These are phyloP conservation scores for Pantherophis guttatus DNA, from an alignment of 2,113 vertebrate genomes.

Conservation along the genomic window DNA sequence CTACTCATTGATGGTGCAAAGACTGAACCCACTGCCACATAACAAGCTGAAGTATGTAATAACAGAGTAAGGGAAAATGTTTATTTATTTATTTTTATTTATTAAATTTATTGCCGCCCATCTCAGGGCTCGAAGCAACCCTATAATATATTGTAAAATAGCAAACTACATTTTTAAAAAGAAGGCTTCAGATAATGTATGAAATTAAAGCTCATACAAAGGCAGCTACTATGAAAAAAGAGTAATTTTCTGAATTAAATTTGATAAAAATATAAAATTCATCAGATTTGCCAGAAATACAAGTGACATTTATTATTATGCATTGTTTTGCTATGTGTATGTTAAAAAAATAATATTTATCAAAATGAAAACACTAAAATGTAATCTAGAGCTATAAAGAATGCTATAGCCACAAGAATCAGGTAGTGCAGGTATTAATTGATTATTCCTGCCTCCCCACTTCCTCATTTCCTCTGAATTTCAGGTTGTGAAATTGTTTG, in stretches of 20 bases:
- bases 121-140: neutral
- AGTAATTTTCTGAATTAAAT: constrained; percentile 34
- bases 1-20: neutral
- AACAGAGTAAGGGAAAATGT: neutral
- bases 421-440: constrained; percentile 64
- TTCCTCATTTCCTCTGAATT: constrained; percentile 30
- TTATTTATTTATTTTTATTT: neutral
- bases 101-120: neutral
- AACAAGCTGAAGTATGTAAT: neutral
- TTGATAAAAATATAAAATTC: constrained; percentile 28
- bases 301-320: constrained; percentile 32
- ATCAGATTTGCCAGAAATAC: constrained; percentile 33
- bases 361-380: constrained; percentile 29
- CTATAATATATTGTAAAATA: constrained; percentile 21
- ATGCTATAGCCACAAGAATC: constrained; percentile 57
- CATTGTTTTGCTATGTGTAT: constrained; percentile 21
- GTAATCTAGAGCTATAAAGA: constrained; percentile 32
- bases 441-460: constrained; percentile 38
- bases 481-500: constrained; percentile 69
- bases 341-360: constrained; percentile 31
- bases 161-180: constrained; percentile 10
- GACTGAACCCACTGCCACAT: neutral
- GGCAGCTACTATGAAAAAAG: constrained; percentile 24
- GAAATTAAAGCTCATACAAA: constrained; percentile 44
- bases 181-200: constrained; percentile 12